A percentile compares a stretch with the other conserved stretches of the same genome.
phyloP scores from a whole-genome alignment of 2,797 vertebrate genomes.

The Tokudaia muenninki region DNA sequence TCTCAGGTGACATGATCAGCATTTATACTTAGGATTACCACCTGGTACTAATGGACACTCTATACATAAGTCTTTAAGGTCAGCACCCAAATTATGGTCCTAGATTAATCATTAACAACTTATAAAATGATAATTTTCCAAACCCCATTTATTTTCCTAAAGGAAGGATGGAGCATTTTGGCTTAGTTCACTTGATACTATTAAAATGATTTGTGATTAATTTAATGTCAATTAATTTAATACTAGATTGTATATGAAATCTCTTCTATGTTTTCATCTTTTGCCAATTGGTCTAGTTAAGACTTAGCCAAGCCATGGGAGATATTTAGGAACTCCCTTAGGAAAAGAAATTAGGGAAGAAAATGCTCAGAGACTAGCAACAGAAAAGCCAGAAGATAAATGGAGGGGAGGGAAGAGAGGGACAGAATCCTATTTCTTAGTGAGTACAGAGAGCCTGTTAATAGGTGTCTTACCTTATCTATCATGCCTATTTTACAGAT shows the following conservation, averaged over 20 bases:
- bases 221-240: constrained; percentile 85
- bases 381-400: not conserved
- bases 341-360: constrained; percentile 7
- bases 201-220: constrained; percentile 86
- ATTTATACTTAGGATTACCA: constrained; percentile 59
- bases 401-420: not conserved
- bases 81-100: constrained; percentile 12
- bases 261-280: constrained; percentile 45
- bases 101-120: constrained; percentile 28
- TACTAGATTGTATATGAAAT: constrained; percentile 77
- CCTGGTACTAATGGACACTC: constrained; percentile 39
- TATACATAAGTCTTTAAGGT: constrained; percentile 53
- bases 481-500: constrained; percentile 50
- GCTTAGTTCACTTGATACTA: constrained; percentile 85
- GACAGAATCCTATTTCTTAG: not conserved
- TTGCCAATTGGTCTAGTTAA: constrained; percentile 1
- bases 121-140: constrained; percentile 6
- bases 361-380: not conserved
- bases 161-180: constrained; percentile 72
- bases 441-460: not conserved
- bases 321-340: constrained; percentile 7
- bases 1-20: not conserved
- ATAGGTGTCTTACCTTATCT: not conserved
- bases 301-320: constrained; percentile 17
- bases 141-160: constrained; percentile 57